Conservation (phyloP, 2,888 invertebrate species). For the Lampropteryx suffumata region DNA sequence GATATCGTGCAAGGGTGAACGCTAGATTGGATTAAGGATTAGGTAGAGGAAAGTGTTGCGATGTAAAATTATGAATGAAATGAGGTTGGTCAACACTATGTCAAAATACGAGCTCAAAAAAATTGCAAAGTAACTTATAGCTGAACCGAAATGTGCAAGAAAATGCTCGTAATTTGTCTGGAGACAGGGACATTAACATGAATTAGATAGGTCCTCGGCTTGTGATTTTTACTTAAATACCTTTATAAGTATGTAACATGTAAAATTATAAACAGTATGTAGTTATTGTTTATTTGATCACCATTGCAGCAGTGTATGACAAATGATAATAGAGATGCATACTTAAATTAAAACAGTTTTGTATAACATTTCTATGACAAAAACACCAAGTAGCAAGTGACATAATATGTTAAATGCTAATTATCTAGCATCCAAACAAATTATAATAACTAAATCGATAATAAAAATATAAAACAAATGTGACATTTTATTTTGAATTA, state of each 20-base stretch:
- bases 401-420: conserved; percentile 71
- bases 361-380: conserved; percentile 77
- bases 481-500: conserved; percentile 35
- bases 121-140: conserved; percentile 12
- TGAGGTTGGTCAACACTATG: conserved; percentile 21
- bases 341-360: conserved; percentile 59
- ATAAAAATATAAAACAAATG: conserved; percentile 68
- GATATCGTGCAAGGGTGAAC: conserved; percentile 67
- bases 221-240: conserved; percentile 36
- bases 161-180: conserved; percentile 21
- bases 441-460: conserved; percentile 77
- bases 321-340: conserved; percentile 28
- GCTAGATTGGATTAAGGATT: conserved; percentile 74
- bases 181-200: conserved; percentile 13
- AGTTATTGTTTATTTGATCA: conserved; percentile 30
- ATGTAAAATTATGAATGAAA: conserved; percentile 35
- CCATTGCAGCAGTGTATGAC: conserved; percentile 47
- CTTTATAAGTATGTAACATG: conserved; percentile 29
- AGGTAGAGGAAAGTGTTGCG: conserved; percentile 59
- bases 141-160: conserved; percentile 5
- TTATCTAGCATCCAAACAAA: conserved; percentile 72
- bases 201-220: conserved; percentile 32
- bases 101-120: conserved; percentile 17
- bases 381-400: conserved; percentile 69
- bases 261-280: conserved; percentile 30